Base-by-base conservation (phyloP, 1,140 invertebrate species). In the Calycopis cecrops region DNA sequence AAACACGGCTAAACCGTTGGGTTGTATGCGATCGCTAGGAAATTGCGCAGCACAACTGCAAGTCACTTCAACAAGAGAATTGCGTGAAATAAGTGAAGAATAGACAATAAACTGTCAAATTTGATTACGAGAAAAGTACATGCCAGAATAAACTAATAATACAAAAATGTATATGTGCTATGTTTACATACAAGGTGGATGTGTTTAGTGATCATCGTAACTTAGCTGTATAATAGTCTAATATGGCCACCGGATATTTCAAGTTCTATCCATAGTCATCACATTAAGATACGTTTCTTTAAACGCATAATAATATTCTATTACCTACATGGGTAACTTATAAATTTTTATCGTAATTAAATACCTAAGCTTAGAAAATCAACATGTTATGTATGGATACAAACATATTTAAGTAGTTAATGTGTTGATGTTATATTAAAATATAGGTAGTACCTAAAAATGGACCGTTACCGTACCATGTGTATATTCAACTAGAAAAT, bases 1-100 rank as follows among this genome's bases (percentile, higher is more conserved):
- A 84, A 76, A 76, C 73, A 83, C 82, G 82, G 82, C 69, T 54
- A 60, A 47, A 77, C 80, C 82, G 79, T 69, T 62, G 48, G 6
- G 21, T 3, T 40, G 57, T 59, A 60, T 38, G 55, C 47, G 47
- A 38, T 50, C 12, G 40, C 14, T 52, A 48, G 57, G 35, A 57
- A 71, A 79, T 67, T 81, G 69, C 78, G 79, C 71, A 78, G 65
- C 64, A 65, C 65, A 65, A 64, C 60, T 59, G 40, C 34, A 17
- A 53, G 51, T 40, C 38, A 38, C 51, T 60, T 18, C 47, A 40
- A 60, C 21, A 51, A 56, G 33, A 35, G 40, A 38, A 35, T 51
- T 18, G 28, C 28, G 17, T 17, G 28, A 38, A 48, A 14, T 38
- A 38, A n/a, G n/a, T 47, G n/a, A 44, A 12, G 48, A 16, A 49